These are phyloP conservation scores for Ondatra zibethicus DNA, from an alignment of 2,113 vertebrate genomes.

Conservation along the genomic window DNA sequence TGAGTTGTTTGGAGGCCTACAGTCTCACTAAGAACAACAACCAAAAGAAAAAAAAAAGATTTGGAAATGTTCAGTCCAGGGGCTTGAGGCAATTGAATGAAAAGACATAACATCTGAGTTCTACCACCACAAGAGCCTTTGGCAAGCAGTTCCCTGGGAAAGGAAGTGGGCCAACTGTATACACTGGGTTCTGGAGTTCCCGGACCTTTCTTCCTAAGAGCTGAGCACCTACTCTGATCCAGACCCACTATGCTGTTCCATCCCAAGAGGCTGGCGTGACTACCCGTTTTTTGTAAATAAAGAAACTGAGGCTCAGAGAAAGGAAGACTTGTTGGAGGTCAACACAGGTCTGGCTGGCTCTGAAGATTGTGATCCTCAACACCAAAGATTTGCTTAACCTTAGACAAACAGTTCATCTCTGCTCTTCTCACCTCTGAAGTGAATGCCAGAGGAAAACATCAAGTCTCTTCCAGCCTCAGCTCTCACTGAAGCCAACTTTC, in stretches of 20 bases:
- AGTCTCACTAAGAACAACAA: neutral
- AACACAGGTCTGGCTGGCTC: neutral
- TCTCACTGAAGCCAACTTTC: neutral
- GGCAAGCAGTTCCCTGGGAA: neutral
- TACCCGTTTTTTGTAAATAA: neutral
- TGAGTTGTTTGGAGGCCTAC: constrained; percentile 4
- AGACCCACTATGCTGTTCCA: neutral
- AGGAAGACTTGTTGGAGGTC: neutral
- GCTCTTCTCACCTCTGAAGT: neutral
- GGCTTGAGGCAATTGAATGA: neutral
- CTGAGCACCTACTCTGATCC: neutral
- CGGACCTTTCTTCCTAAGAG: neutral
- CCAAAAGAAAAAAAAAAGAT: neutral
- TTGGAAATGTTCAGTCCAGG: neutral
- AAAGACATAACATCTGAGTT: neutral
- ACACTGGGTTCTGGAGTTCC: neutral
- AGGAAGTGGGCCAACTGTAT: neutral
- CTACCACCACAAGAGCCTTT: neutral
- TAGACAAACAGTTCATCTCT: neutral
- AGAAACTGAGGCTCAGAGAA: constrained; percentile 11
- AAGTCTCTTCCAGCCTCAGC: neutral
- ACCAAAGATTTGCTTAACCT: neutral
- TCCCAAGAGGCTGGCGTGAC: neutral
- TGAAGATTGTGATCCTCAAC: neutral
- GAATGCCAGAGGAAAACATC: neutral